Base-by-base conservation (phyloP, 2,888 invertebrate genomes). In the Troides oblongomaculatus region DNA sequence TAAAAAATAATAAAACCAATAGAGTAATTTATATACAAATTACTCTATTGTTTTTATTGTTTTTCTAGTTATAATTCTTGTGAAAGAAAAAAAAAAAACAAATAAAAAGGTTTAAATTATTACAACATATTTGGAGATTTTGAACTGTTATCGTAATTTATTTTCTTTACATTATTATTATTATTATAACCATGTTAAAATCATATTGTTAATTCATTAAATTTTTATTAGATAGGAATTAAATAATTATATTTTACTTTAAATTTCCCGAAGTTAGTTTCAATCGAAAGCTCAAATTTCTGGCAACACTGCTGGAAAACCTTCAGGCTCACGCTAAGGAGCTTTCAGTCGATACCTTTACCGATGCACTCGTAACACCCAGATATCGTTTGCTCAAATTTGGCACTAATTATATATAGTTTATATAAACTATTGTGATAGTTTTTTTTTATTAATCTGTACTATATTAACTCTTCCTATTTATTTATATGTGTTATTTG, bases 311-410 rank as follows among this genome's bases (percentile, higher is more conserved):
- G 57, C 50, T 39, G 66, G 63, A 74, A 74, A 71, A 62, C 68
- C 69, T 75, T 73, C 74, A 74, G 70, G 66, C 61, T 59, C 68
- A 69, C 56, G 67, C 71, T 30, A 60, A 65, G 50, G 72, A 71
- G 68, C 71, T 74, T 79, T 81, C 82, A 85, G 86, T 86, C 86
- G 85, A 86, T 86, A 86, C 75, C 80, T 78, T 75, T 74, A 73
- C 74, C 73, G 77, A 75, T 76, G 73, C 72, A 72, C 74, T 64
- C 39, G 67, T 56, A 39, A 58, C 72, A 74, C 74, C 75, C 72
- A 69, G 71, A 36, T 23, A 69, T 61, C 57, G 56, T 62, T 72
- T 63, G 43, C 30, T 63, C 63, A 70, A 66, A 53, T 8, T 50
- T 25, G 39, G 59, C 63, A 66, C 60, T 66, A 58, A 66, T 66